A percentile compares a stretch with the other conserved stretches of the same genome.
Evolutionary conservation across 2,797 vertebrate species (phyloP).

Genomic region (Coregonus sp.): DNA sequence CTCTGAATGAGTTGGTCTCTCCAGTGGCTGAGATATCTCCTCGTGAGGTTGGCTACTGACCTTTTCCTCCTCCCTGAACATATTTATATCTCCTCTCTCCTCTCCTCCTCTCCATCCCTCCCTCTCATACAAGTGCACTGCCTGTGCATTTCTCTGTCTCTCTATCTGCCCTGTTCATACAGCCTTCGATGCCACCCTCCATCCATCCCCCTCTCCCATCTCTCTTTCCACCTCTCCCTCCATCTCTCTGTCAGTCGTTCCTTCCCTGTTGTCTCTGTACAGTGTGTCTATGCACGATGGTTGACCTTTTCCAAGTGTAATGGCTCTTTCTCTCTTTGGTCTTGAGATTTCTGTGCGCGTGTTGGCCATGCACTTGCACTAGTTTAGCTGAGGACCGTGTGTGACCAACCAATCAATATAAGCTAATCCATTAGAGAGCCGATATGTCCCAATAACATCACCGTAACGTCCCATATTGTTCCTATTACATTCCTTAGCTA

Average conservation of each 20-base stretch:
- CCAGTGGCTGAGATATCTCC: conserved; percentile 62
- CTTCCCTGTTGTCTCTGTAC: conserved; percentile 62
- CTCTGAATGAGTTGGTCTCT: conserved; percentile 64
- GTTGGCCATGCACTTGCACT: conserved; percentile 4
- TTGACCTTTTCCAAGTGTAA: conserved; percentile 76
- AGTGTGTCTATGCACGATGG: conserved; percentile 69
- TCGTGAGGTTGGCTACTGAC: conserved; percentile 63
- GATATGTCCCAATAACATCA: background rate
- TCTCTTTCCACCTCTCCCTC: conserved; percentile 54
- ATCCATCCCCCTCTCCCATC: conserved; percentile 37
- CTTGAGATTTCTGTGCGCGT: conserved; percentile 2
- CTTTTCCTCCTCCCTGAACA: conserved; percentile 62
- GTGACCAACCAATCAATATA: background rate
- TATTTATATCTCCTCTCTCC: conserved; percentile 39
- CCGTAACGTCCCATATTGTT: background rate
- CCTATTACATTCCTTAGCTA: background rate
- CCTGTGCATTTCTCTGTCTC: conserved; percentile 58
- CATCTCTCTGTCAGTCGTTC: conserved; percentile 65
- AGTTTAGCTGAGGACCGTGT: background rate
- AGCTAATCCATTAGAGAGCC: background rate
- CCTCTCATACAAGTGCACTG: background rate
- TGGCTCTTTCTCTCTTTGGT: conserved; percentile 71
- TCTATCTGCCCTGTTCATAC: conserved; percentile 51
- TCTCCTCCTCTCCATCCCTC: background rate
- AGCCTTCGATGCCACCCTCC: conserved; percentile 54